Evolutionary conservation across 2,113 vertebrate species (phyloP).

Genomic region (Abramis brama): DNA sequence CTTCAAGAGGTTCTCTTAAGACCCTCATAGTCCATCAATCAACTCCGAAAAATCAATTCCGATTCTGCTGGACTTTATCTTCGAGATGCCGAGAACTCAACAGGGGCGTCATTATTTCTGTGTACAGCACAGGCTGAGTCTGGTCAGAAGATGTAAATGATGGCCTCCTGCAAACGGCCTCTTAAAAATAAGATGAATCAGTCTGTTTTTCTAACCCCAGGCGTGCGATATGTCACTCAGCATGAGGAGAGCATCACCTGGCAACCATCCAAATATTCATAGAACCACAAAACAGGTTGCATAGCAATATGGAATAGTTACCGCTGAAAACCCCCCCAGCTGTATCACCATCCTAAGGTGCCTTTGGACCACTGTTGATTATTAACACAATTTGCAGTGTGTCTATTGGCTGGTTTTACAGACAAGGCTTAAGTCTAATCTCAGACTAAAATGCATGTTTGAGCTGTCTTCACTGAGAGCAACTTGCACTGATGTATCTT

Average conservation of each 20-base stretch:
- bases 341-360: constrained; percentile 8
- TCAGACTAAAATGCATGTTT: too few species aligned
- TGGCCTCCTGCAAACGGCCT: constrained; percentile 55
- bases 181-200: constrained; percentile 30
- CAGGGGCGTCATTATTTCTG: constrained; percentile 68
- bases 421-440: too few species aligned
- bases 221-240: constrained; percentile 28
- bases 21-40: constrained; percentile 28
- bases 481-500: too few species aligned
- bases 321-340: not conserved
- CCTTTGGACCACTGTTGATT: not conserved
- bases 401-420: not conserved
- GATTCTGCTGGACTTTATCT: constrained; percentile 52
- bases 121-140: constrained; percentile 19
- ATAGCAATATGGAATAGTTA: constrained; percentile 42
- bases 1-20: constrained; percentile 21
- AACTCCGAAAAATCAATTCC: constrained; percentile 38
- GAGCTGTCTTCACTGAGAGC: too few species aligned
- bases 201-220: constrained; percentile 41
- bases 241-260: constrained; percentile 50
- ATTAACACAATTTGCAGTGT: constrained; percentile 4
- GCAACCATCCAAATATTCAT: constrained; percentile 55
- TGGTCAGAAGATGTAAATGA: constrained; percentile 44
- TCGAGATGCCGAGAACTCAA: constrained; percentile 61
- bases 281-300: constrained; percentile 45